Evolutionary conservation across 2,888 invertebrate genomes (phyloP).

Genomic region (Machimus atricapillus): DNA sequence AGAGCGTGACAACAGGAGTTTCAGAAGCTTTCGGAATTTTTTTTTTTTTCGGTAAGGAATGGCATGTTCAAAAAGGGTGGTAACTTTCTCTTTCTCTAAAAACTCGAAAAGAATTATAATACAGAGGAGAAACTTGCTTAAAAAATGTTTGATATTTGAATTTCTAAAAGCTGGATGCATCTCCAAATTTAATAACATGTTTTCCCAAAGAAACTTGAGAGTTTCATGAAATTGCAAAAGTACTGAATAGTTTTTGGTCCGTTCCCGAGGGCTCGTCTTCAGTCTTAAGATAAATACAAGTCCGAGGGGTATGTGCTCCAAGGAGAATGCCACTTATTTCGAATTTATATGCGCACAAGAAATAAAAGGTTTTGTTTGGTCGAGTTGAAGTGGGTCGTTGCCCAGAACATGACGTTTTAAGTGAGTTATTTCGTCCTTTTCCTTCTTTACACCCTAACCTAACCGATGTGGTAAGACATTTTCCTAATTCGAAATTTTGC

Average conservation of each 20-base stretch:
- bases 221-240: neutral
- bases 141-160: slow-evolving; percentile 15
- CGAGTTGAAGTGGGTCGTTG: neutral
- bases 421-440: neutral
- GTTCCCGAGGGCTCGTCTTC: neutral
- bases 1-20: neutral
- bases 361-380: neutral
- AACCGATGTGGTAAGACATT: neutral
- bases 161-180: neutral
- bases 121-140: neutral
- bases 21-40: neutral
- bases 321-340: neutral
- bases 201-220: neutral
- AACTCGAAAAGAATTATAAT: neutral
- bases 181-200: slow-evolving; percentile 3
- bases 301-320: neutral
- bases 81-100: neutral
- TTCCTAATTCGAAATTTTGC: neutral
- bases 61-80: neutral
- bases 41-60: no score
- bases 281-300: neutral
- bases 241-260: neutral
- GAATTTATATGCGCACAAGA: neutral
- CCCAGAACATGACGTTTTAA: neutral
- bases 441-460: neutral